phyloP scores from a whole-genome alignment of 1,140 invertebrate species.

The Laupala kohalensis region DNA sequence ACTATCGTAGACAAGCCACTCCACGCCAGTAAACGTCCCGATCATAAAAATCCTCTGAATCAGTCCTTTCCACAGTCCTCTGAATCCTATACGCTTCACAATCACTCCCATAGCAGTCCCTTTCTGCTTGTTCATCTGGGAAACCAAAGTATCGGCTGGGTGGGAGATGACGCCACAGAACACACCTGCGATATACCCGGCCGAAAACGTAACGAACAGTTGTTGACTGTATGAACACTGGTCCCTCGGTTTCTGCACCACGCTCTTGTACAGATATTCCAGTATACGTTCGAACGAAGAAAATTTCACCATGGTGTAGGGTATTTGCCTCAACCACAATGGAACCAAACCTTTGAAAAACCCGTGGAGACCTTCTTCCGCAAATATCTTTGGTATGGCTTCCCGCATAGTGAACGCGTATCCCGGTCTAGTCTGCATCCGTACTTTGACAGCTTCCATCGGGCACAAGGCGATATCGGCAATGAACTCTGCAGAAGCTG shows the following conservation, averaged over 20 bases:
- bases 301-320: constrained; percentile 90
- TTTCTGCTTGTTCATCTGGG: constrained; percentile 70
- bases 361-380: constrained; percentile 41
- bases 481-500: constrained; percentile 71
- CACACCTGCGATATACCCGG: constrained; percentile 77
- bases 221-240: constrained; percentile 68
- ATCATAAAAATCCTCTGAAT: constrained; percentile 79
- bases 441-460: constrained; percentile 65
- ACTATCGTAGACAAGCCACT: constrained; percentile 83
- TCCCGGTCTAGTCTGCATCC: constrained; percentile 68
- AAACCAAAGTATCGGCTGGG: constrained; percentile 76
- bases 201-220: constrained; percentile 62
- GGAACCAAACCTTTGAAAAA: constrained; percentile 68
- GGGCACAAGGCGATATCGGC: constrained; percentile 69
- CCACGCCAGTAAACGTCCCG: constrained; percentile 71
- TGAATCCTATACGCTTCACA: constrained; percentile 57
- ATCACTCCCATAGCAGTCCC: constrained; percentile 51
- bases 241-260: constrained; percentile 66
- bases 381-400: constrained; percentile 52
- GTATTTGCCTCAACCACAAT: constrained; percentile 74
- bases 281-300: constrained; percentile 77
- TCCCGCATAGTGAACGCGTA: constrained; percentile 53
- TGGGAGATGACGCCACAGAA: constrained; percentile 81
- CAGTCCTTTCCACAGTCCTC: constrained; percentile 71
- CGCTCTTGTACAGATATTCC: constrained; percentile 56